Evolutionary conservation across 2,888 invertebrate genomes (phyloP), one percentile per base, ranked within the genome.

Genomic region (Tetragnatha montana): DNA sequence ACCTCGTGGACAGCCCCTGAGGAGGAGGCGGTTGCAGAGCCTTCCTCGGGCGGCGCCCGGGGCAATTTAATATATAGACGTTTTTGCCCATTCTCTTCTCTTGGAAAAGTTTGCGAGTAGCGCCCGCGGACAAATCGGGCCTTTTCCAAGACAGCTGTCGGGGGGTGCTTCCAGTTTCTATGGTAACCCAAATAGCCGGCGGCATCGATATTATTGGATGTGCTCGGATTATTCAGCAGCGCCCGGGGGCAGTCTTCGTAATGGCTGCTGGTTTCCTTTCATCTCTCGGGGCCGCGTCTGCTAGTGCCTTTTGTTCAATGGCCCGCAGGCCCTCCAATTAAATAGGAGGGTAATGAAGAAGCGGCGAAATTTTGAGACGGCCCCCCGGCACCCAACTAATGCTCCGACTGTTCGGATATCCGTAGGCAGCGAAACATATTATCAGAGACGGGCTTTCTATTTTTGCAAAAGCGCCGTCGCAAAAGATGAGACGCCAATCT

Each of bases 131-230:
- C 82, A 86, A 90, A 90, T 82, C 76, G 86, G 79, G 86, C 89
- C 79, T 90, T 87, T 81, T 87, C 82, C 78, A 82, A 82, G 86
- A 87, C 86, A 86, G 86, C 86, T 87, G 86, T 86, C 75, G 82
- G 88, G 88, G 73, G 74, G 82, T 69, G 89, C 78, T 82, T 87
- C 82, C 82, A 51, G 89, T 90, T 80, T 71, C 89, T 90, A 90
- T 90, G 89, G 89, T 78, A 87, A 90, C 89, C 79, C 81, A 74
- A 51, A 90, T 90, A 82, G 89, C 89, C 70, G 8, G 49, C 50
- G 86, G 89, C 76, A 81, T 86, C 86, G 86, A 87, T 90, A 90
- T 90, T 90, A 90, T 90, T 90, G 89, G 89, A 90, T 90, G 89
- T 90, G 86, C 86, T 81, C 78, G 86, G 89, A 90, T 90, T 90